Percentiles rank a stretch among this genome's conserved stretches.
Evolutionary conservation across 2,888 invertebrate species (phyloP).

Genomic region (Dilophus febrilis): DNA sequence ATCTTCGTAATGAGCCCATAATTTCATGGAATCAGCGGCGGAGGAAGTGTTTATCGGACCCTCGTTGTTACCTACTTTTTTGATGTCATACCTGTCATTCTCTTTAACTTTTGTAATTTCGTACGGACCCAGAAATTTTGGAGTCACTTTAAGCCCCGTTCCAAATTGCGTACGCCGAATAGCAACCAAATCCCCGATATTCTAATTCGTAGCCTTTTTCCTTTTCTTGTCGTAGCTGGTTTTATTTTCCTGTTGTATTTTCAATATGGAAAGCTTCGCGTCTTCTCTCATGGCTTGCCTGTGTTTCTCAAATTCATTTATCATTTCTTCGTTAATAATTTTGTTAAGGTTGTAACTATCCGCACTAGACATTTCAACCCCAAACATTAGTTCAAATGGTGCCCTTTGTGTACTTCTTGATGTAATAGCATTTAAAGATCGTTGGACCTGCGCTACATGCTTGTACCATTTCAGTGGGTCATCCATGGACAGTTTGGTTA

Average conservation of each 20-base stretch:
- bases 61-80: no score
- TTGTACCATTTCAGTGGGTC: conserved; percentile 1
- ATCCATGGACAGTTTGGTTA: conserved; percentile 8
- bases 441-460: not conserved
- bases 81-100: no score
- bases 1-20: no score
- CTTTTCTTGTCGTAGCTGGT: not conserved
- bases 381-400: conserved; percentile 3
- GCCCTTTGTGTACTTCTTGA: not conserved
- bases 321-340: not conserved
- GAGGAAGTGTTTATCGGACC: no score
- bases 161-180: not conserved
- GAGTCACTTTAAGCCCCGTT: not conserved
- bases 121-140: not conserved
- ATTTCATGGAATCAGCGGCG: no score
- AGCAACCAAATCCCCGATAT: not conserved
- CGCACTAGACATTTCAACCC: not conserved
- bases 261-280: no score
- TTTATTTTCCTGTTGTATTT: no score
- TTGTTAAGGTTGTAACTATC: not conserved
- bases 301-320: no score
- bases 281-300: no score
- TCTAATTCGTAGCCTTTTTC: not conserved
- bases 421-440: not conserved
- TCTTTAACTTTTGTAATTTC: not conserved